A percentile compares a stretch with the other conserved stretches of the same genome.
These are phyloP conservation scores for Neostethus bicornis DNA, from an alignment of 2,797 vertebrate species.

Conservation along the genomic window DNA sequence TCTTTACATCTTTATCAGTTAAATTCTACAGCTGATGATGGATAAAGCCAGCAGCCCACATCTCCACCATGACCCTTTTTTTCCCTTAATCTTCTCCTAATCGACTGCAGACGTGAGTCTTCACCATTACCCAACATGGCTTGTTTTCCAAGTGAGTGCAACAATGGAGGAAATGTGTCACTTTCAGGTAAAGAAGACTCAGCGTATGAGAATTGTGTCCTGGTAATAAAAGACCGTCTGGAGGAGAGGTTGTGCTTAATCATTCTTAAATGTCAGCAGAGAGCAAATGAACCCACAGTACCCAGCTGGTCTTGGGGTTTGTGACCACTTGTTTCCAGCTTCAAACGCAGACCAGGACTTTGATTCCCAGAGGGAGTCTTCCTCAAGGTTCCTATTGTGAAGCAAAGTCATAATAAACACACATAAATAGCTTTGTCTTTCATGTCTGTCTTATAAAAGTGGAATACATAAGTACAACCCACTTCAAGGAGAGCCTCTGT, in stretches of 20 bases:
- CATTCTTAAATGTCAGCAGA: constrained; percentile 32
- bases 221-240: constrained; percentile 5
- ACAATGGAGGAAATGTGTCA: constrained; percentile 26
- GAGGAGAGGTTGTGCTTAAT: constrained; percentile 29
- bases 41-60: constrained; percentile 75
- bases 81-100: constrained; percentile 73
- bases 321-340: constrained; percentile 39
- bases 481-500: constrained; percentile 61
- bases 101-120: constrained; percentile 76
- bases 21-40: constrained; percentile 61
- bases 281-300: constrained; percentile 28
- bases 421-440: constrained; percentile 63
- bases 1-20: constrained; percentile 68
- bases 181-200: constrained; percentile 26
- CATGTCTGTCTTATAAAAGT: constrained; percentile 64
- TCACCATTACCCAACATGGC: constrained; percentile 68
- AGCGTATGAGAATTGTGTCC: constrained; percentile 13
- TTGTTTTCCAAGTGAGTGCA: constrained; percentile 48
- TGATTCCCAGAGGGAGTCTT: constrained; percentile 58
- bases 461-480: constrained; percentile 68
- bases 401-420: constrained; percentile 67
- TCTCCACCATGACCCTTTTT: constrained; percentile 71
- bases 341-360: constrained; percentile 47
- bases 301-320: constrained; percentile 45
- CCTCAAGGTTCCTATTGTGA: constrained; percentile 51